phyloP scores from a whole-genome alignment of 2,113 vertebrate species.

The Ictidomys tridecemlineatus region DNA sequence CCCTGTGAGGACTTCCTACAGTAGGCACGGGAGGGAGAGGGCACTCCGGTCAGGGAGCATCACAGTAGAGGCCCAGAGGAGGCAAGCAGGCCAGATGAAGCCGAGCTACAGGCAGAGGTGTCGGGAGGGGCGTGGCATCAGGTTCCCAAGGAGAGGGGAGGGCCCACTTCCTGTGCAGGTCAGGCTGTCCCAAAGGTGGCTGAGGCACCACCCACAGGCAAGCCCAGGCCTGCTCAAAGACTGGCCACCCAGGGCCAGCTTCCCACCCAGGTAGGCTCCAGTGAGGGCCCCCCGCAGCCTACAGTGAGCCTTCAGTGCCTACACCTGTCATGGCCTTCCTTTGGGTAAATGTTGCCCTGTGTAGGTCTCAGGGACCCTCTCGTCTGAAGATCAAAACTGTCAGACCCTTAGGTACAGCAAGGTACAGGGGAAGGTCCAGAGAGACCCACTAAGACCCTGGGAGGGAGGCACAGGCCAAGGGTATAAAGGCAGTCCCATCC shows the following conservation, averaged over 20 bases:
- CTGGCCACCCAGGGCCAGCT: not conserved
- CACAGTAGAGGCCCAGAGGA: not conserved
- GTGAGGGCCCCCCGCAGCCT: not conserved
- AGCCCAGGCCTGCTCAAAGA: conserved; percentile 56
- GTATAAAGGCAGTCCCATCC: too few species aligned
- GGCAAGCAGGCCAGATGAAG: fast-evolving
- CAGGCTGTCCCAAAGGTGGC: not conserved
- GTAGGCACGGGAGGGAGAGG: not conserved
- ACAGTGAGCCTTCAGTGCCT: not conserved
- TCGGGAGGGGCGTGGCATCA: not conserved
- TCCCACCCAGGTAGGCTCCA: not conserved
- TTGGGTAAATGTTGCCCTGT: fast-evolving
- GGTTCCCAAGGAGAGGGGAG: not conserved
- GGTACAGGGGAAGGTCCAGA: not conserved
- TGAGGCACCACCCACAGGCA: not conserved
- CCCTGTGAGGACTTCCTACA: not conserved
- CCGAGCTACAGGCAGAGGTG: not conserved
- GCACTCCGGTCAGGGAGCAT: not conserved
- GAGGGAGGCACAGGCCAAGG: not conserved
- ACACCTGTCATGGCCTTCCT: not conserved
- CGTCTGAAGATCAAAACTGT: not conserved
- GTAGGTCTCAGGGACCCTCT: not conserved
- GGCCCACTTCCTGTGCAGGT: not conserved
- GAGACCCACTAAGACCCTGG: not conserved
- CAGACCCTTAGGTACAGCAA: not conserved